phyloP scores from a whole-genome alignment of 2,888 invertebrate genomes.

The Anticlea derivata region DNA sequence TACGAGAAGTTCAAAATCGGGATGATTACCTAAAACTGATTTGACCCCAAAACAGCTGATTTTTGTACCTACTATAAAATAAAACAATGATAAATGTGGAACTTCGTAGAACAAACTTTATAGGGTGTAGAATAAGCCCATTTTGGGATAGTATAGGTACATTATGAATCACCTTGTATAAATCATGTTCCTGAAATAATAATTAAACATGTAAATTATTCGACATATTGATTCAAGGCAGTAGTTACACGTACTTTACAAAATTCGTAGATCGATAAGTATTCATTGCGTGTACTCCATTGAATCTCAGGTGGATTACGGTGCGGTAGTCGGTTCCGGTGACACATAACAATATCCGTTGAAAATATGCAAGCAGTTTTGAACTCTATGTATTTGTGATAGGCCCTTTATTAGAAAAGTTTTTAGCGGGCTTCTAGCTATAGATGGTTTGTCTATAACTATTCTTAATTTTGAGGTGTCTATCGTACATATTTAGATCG shows the following conservation, averaged over 20 bases:
- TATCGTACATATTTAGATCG: slow-evolving; percentile 59
- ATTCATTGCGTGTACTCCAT: slow-evolving; percentile 56
- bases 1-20: no score
- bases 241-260: slow-evolving; percentile 31
- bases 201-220: slow-evolving; percentile 48
- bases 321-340: slow-evolving; percentile 71
- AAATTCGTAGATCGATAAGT: slow-evolving; percentile 54
- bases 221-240: slow-evolving; percentile 33
- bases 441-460: slow-evolving; percentile 48
- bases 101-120: no score
- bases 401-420: slow-evolving; percentile 7
- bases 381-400: slow-evolving; percentile 17
- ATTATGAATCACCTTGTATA: slow-evolving; percentile 29
- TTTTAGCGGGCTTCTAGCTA: slow-evolving; percentile 31
- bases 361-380: slow-evolving; percentile 16
- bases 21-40: no score
- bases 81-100: no score
- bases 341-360: slow-evolving; percentile 66
- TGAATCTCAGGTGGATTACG: slow-evolving; percentile 63
- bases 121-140: no score
- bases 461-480: slow-evolving; percentile 53
- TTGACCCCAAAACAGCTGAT: no score
- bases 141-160: no score
- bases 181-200: slow-evolving; percentile 34
- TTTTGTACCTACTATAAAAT: no score